Evolutionary conservation across 2,113 vertebrate species (phyloP).

Genomic region (Malurus alboscapulatus): DNA sequence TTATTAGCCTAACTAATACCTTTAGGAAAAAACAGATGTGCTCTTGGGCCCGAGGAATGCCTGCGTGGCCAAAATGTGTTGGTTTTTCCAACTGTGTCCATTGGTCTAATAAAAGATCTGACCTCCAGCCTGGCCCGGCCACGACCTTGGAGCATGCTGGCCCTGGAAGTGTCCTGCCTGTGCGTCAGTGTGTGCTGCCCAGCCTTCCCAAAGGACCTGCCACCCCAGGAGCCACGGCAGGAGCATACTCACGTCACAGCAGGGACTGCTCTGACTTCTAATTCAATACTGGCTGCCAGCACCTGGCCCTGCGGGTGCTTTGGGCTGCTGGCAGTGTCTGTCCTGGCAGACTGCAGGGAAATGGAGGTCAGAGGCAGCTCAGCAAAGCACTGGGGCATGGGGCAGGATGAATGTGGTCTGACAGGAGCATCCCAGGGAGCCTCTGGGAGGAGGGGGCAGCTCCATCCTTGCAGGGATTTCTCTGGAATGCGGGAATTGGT

Average conservation of each 20-base stretch:
- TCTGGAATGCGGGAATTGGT: accelerated
- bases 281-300: background rate
- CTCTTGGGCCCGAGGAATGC: background rate
- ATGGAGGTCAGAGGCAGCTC: background rate
- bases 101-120: conserved; percentile 51
- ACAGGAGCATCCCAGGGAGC: background rate
- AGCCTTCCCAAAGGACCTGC: background rate
- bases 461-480: background rate
- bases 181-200: background rate
- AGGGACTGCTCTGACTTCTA: background rate
- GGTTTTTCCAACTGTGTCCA: background rate
- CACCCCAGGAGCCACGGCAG: accelerated
- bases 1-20: conserved; percentile 56
- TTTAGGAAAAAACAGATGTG: conserved; percentile 44
- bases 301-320: background rate
- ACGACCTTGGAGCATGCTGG: background rate
- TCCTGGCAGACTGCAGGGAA: background rate
- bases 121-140: background rate
- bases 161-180: background rate
- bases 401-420: background rate
- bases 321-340: background rate
- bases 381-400: background rate
- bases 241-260: accelerated
- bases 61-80: background rate
- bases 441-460: background rate